Evolutionary conservation across 2,113 vertebrate genomes (phyloP), one percentile per base, ranked within the genome.

Genomic region (Archocentrus centrarchus): DNA sequence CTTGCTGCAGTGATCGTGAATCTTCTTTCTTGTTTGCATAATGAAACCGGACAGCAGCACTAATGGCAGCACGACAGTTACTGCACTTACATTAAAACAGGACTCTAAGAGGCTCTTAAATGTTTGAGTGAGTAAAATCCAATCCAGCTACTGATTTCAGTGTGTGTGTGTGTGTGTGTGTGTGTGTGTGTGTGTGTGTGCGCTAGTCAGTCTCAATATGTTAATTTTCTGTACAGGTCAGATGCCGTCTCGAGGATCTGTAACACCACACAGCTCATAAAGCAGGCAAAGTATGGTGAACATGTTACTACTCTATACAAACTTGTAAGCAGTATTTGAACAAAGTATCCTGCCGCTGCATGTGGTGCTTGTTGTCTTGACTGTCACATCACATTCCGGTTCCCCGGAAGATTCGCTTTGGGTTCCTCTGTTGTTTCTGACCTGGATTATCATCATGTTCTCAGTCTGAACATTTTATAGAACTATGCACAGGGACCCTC

Each of bases 1-100:
- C 76, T 68, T 10, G 6, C 41, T 66, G 58, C 35, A 57, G 44
- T 57, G 81, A 76, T 55, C 6, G 50, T 30, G 55, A 37, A 22
- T 35, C 84, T 58, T 14, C 37, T 86, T 77, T 59, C 44, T 64
- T 37, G n/a, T 78, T 78, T 77, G 75, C 70, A 47, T 86, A 91
- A 88, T 86, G 89, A 87, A 87, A 90, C 27, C 82, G 83, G 86
- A 86, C 89, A 84, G 83, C 89, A 82, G 89, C 85, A 57, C 85
- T 87, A 87, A 92, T 89, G 82, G 70, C 62, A 77, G 68, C 13
- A 3, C 10, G 24, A 66, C 79, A 78, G 62, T 82, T 80, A 68
- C 83, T 61, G 81, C 81, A 53, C 39, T 76, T 80, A 76, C 85
- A 89, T 68, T 88, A 59, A 79, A 63, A 87, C 75, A 75, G 61